These are phyloP conservation scores for Haplochromis vanheusdeni DNA, from an alignment of 2,113 vertebrate genomes.

Conservation along the genomic window DNA sequence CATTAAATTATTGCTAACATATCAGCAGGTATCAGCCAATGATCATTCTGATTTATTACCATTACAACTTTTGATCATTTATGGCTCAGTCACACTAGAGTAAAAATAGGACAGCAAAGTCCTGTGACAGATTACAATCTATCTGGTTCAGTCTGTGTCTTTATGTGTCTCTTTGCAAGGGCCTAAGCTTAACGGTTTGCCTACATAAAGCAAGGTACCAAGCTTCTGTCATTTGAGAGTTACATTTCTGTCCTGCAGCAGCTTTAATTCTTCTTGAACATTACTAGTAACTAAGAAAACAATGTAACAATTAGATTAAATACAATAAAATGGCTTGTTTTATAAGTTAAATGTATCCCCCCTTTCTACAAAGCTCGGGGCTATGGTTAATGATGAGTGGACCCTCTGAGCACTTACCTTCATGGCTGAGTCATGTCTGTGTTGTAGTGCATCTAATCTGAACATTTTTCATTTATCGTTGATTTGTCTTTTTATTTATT, in stretches of 20 bases:
- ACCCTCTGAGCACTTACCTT: background rate
- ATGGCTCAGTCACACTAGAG: background rate
- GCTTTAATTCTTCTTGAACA: background rate
- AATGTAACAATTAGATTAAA: background rate
- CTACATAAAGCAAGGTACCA: background rate
- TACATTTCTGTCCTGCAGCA: background rate
- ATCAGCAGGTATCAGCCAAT: background rate
- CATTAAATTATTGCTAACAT: background rate
- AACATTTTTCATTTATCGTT: background rate
- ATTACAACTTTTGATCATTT: background rate
- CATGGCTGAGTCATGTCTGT: background rate
- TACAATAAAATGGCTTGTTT: background rate
- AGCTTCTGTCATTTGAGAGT: background rate
- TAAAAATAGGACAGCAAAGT: background rate
- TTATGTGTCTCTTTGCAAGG: rapidly evolving
- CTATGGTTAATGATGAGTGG: background rate
- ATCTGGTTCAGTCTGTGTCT: background rate
- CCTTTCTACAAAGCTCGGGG: background rate
- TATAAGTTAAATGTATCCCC: background rate
- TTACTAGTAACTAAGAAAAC: background rate
- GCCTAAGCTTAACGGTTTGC: background rate
- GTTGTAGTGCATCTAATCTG: background rate
- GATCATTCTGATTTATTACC: background rate
- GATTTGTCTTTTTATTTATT: background rate
- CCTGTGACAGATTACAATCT: background rate